Evolutionary conservation across 2,113 vertebrate species (phyloP), one percentile per base, ranked within the genome.

Genomic region (Circaetus cinerascens): DNA sequence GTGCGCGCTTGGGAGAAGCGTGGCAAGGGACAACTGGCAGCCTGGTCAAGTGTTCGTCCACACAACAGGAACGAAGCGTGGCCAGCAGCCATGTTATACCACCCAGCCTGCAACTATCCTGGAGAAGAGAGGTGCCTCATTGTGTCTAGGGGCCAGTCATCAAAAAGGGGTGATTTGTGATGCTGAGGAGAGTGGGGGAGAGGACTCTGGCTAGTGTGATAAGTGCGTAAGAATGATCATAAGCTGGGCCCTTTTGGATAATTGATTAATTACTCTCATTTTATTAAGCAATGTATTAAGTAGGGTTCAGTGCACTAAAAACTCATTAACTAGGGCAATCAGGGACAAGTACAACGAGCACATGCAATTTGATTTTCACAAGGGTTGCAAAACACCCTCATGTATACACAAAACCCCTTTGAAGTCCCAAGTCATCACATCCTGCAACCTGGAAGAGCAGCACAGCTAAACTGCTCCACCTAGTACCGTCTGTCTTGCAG

Each of bases 201-300:
- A 38, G 80, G 23, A 13, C 59, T 30, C 53, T 55, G 86, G 46
- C 64, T 26, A 18, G n/a, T 13, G 16, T 10, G 51, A 1, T 15
- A 34, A 69, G 46, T 40, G 29, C 3, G 0, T 51, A 67, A 79
- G 50, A 67, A 36, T 1, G 16, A 77, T 75, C 66, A 56, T 55
- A 73, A 90, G 55, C 69, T 19, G 71, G 17, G 53, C 38, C 64
- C 32, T 75, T 71, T 27, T 10, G 77, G 92, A 51, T 90, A 93
- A 96, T 96, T 96, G 84, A 97, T 95, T 96, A 77, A 96, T 97
- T 95, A 74, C 77, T 97, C 78, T 82, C 73, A 36, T 96, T 95
- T 94, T 95, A 93, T 95, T 86, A 92, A 75, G 86, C 75, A 67
- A 8, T 76, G 53, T 27, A 72, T 97, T 95, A 95, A 83, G 71